A percentile compares a stretch with the other conserved stretches of the same genome.
phyloP scores from a whole-genome alignment of 2,113 vertebrate species.

The Clarias magur region DNA sequence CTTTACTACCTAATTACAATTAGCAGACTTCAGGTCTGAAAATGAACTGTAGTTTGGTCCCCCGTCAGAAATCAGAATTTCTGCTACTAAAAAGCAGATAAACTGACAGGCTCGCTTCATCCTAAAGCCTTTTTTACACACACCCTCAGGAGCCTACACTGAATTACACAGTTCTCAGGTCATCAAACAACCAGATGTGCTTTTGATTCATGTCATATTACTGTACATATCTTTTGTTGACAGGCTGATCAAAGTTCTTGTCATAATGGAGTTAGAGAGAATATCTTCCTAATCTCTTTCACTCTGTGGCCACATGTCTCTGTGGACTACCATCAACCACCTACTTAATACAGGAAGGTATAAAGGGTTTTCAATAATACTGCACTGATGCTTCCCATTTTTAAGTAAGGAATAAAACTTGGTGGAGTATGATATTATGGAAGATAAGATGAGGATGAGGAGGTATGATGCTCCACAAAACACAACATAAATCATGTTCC shows the following conservation, averaged over 20 bases:
- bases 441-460: background rate
- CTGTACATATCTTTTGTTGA: constrained; percentile 33
- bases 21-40: background rate
- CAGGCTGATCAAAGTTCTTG: constrained; percentile 44
- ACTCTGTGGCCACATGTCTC: constrained; percentile 20
- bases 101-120: constrained; percentile 5
- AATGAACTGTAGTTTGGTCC: background rate
- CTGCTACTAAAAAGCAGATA: constrained; percentile 13
- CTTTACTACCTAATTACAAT: background rate
- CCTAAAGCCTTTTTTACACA: background rate
- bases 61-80: background rate
- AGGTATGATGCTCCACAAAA: background rate
- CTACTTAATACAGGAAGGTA: constrained; percentile 27
- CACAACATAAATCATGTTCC: background rate
- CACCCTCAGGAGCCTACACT: constrained; percentile 10
- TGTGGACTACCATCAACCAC: constrained; percentile 30
- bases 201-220: constrained; percentile 29
- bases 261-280: constrained; percentile 39
- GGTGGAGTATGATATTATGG: background rate
- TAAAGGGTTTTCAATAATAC: background rate
- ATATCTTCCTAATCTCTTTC: constrained; percentile 39
- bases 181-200: constrained; percentile 32
- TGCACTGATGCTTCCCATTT: constrained; percentile 5
- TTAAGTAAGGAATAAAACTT: background rate
- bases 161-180: constrained; percentile 26